A percentile compares a stretch with the other conserved stretches of the same genome.
phyloP scores from a whole-genome alignment of 2,797 vertebrate species.

The Lacerta bilineata region DNA sequence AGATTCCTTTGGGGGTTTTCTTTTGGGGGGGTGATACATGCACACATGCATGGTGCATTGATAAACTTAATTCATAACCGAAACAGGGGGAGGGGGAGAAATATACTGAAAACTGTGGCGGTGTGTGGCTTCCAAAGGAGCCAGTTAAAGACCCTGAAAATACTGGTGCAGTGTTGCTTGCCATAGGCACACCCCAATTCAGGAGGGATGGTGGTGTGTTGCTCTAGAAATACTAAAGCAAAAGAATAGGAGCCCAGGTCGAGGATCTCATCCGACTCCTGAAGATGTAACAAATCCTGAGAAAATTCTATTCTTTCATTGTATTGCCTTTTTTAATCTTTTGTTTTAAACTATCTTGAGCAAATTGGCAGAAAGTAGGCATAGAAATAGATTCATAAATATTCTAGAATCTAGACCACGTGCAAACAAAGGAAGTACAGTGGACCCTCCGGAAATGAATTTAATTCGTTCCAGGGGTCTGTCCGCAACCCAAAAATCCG shows the following conservation, averaged over 20 bases:
- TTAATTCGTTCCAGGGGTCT: too few species aligned
- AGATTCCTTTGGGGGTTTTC: not conserved
- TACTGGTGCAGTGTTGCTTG: not conserved
- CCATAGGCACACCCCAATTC: not conserved
- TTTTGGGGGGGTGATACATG: not conserved
- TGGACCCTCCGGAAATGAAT: too few species aligned
- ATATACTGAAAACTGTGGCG: not conserved
- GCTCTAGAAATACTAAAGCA: not conserved
- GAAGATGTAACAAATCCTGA: not conserved
- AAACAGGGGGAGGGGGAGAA: too few species aligned
- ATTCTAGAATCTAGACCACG: not conserved
- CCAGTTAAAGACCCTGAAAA: not conserved
- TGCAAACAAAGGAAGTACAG: not conserved
- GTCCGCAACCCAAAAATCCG: too few species aligned
- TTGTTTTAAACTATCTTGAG: not conserved
- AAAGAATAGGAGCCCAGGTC: not conserved
- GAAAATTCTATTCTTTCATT: not conserved
- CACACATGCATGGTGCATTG: too few species aligned
- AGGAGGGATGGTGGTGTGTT: not conserved
- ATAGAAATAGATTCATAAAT: not conserved
- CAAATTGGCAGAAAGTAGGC: not conserved
- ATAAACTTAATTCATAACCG: too few species aligned
- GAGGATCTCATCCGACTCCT: not conserved
- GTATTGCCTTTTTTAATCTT: not conserved
- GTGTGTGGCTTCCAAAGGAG: not conserved